phyloP scores from a whole-genome alignment of 2,888 invertebrate species.

The Pheosia tremula region DNA sequence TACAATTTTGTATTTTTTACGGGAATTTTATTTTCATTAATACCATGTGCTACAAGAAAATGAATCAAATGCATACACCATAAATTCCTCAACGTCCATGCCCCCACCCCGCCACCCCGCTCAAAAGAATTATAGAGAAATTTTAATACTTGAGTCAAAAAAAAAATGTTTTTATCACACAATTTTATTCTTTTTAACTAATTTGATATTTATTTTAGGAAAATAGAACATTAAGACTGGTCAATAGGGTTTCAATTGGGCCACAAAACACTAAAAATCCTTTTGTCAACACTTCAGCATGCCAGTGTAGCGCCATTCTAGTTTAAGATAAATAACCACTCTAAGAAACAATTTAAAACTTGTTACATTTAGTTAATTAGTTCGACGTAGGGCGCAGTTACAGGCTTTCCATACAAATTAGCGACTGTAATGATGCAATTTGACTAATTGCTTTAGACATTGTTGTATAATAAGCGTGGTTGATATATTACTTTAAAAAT shows the following conservation, averaged over 20 bases:
- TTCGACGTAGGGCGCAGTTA: conserved; percentile 27
- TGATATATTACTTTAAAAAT: conserved; percentile 7
- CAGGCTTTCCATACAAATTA: conserved; percentile 50
- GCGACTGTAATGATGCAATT: conserved; percentile 23
- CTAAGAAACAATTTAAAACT: conserved; percentile 62
- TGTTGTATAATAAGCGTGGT: conserved; percentile 27
- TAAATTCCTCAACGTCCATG: too few species aligned
- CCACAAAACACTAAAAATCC: neutral
- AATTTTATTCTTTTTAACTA: too few species aligned
- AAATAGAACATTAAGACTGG: neutral
- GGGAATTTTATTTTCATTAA: too few species aligned
- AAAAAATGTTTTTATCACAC: too few species aligned
- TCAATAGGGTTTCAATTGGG: neutral
- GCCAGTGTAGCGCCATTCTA: neutral
- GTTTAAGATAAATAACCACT: conserved; percentile 43
- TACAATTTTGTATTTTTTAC: too few species aligned
- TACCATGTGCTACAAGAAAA: too few species aligned
- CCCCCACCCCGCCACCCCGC: too few species aligned
- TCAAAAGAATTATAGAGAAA: too few species aligned
- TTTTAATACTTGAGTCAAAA: too few species aligned
- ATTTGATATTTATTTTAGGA: too few species aligned
- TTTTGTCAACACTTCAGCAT: neutral
- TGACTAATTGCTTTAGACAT: conserved; percentile 27
- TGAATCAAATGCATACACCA: too few species aligned
- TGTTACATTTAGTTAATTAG: conserved; percentile 58